These are phyloP conservation scores for Microctonus brassicae DNA, from an alignment of 2,888 invertebrate genomes.

Conservation along the genomic window DNA sequence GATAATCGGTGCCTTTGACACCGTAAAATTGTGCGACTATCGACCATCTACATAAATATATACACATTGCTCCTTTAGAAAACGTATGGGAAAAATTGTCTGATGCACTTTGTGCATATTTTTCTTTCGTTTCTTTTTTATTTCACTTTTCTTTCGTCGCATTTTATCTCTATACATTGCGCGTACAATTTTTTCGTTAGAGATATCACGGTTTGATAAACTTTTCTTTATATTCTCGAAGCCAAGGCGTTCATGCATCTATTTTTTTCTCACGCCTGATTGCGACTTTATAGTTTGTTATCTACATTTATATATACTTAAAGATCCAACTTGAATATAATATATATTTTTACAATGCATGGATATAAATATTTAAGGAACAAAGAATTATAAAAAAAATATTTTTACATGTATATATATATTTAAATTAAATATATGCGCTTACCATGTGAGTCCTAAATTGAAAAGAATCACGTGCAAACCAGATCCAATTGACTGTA, in stretches of 20 bases:
- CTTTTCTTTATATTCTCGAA: conserved; percentile 1
- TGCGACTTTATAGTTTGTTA: conserved; percentile 12
- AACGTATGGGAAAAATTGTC: conserved; percentile 3
- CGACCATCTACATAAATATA: neutral
- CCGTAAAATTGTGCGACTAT: conserved; percentile 2
- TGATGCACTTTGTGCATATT: conserved; percentile 6
- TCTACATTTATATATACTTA: neutral
- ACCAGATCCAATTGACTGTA: conserved; percentile 13
- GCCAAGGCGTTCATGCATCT: conserved; percentile 28
- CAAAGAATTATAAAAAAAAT: no score
- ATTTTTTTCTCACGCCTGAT: conserved; percentile 26
- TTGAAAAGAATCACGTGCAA: neutral
- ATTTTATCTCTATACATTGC: neutral
- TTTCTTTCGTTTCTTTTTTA: conserved; percentile 1
- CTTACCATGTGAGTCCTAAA: neutral
- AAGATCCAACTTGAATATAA: neutral
- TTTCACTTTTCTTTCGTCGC: conserved; percentile 25
- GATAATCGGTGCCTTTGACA: conserved; percentile 12
- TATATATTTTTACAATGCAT: no score
- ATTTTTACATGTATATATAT: neutral
- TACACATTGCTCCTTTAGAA: neutral
- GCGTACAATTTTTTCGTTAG: neutral
- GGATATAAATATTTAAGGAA: no score
- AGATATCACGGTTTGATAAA: conserved; percentile 38
- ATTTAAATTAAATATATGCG: neutral